Evolutionary conservation across 2,113 vertebrate genomes (phyloP).

Genomic region (Vulpes lagopus): DNA sequence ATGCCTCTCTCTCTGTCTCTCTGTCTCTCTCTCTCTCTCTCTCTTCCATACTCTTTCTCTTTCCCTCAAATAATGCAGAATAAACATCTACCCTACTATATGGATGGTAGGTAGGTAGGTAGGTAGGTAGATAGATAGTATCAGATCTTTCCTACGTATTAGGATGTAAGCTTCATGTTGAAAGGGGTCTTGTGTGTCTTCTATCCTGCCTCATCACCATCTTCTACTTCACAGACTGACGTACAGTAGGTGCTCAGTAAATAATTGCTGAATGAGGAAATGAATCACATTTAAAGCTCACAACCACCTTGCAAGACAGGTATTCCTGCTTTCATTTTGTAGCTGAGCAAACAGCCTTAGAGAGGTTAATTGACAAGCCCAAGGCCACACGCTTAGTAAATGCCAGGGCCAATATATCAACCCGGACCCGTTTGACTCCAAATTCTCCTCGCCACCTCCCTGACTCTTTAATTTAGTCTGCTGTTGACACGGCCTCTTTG

Average conservation of each 20-base stretch:
- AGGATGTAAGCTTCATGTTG: neutral
- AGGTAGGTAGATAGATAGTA: neutral
- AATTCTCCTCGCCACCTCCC: slow-evolving; percentile 70
- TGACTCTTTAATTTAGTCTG: slow-evolving; percentile 77
- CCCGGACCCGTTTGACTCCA: slow-evolving; percentile 52
- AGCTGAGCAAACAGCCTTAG: slow-evolving; percentile 42
- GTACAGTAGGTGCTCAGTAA: slow-evolving; percentile 36
- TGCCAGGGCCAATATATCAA: slow-evolving; percentile 71
- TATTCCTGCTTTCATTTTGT: neutral
- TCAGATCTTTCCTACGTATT: neutral
- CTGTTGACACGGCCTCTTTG: slow-evolving; percentile 74
- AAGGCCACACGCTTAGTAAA: slow-evolving; percentile 73
- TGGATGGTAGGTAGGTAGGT: too few relatives aligned
- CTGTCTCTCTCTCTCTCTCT: neutral
- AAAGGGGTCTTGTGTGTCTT: neutral
- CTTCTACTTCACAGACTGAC: neutral
- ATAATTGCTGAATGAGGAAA: neutral
- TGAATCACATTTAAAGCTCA: neutral
- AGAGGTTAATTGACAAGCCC: slow-evolving; percentile 79
- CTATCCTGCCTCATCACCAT: neutral
- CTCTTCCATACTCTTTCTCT: neutral
- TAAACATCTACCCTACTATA: neutral
- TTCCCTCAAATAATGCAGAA: neutral
- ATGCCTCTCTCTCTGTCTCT: neutral
- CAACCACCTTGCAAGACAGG: neutral